Evolutionary conservation across 1,140 invertebrate genomes (phyloP).

Genomic region (Microplitis demolitor): DNA sequence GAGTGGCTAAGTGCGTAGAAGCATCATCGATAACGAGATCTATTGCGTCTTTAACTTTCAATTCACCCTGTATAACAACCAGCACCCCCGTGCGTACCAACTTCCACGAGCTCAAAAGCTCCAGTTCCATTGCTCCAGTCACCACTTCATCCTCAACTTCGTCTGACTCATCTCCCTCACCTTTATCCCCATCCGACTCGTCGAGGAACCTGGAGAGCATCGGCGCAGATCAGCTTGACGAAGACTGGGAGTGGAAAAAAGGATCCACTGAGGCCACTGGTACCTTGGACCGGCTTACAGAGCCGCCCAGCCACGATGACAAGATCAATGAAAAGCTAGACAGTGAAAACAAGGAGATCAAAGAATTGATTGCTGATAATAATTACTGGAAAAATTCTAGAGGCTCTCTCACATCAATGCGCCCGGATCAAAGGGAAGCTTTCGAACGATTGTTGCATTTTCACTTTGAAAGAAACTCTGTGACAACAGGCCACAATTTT

Average conservation of each 20-base stretch:
- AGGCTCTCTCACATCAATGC: constrained; percentile 10
- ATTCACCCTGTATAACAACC: constrained; percentile 48
- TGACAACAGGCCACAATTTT: neutral
- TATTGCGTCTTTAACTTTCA: constrained; percentile 51
- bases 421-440: constrained; percentile 16
- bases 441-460: constrained; percentile 16
- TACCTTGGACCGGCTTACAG: neutral
- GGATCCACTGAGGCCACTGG: neutral
- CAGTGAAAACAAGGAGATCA: neutral
- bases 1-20: constrained; percentile 58
- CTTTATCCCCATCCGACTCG: constrained; percentile 31
- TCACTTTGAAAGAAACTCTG: constrained; percentile 7
- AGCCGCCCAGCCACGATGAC: neutral
- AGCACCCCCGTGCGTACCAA: constrained; percentile 58
- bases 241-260: constrained; percentile 26
- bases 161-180: constrained; percentile 2
- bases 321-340: constrained; percentile 1
- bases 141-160: constrained; percentile 18
- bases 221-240: constrained; percentile 12
- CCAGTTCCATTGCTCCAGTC: neutral
- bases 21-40: constrained; percentile 42
- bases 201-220: constrained; percentile 24
- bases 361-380: neutral
- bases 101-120: constrained; percentile 32
- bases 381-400: neutral